Percentiles rank a stretch among this genome's conserved stretches.
These are phyloP conservation scores for Antheraea pernyi DNA, from an alignment of 1,140 invertebrate genomes.

Conservation along the genomic window DNA sequence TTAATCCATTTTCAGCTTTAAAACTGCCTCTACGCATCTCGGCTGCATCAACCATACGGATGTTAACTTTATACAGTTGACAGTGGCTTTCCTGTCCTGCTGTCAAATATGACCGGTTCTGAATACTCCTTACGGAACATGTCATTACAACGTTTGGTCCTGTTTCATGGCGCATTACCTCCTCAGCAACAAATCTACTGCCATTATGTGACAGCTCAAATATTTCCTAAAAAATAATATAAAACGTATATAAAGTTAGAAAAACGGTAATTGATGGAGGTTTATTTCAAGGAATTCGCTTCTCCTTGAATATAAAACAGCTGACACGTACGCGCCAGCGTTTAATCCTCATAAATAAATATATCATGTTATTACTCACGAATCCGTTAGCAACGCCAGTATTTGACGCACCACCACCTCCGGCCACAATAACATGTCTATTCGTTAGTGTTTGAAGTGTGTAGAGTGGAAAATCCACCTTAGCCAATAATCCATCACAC, in stretches of 20 bases:
- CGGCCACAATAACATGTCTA: conserved; percentile 95
- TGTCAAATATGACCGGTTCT: conserved; percentile 86
- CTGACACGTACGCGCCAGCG: conserved; percentile 42
- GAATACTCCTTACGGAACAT: conserved; percentile 83
- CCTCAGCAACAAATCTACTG: conserved; percentile 88
- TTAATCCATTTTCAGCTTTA: conserved; percentile 70
- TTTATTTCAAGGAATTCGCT: not conserved
- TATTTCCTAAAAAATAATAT: conserved; percentile 85
- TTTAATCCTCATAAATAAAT: not conserved
- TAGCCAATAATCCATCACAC: conserved; percentile 86
- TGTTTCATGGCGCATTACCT: conserved; percentile 93
- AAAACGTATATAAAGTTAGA: conserved; percentile 7
- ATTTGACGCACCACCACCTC: conserved; percentile 96
- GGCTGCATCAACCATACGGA: conserved; percentile 81
- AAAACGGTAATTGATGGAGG: not conserved
- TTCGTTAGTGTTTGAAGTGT: conserved; percentile 93
- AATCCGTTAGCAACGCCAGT: conserved; percentile 98
- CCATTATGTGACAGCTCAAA: conserved; percentile 94
- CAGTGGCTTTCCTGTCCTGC: conserved; percentile 96
- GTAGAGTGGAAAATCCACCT: conserved; percentile 96
- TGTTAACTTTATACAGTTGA: conserved; percentile 91
- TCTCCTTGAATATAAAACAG: conserved; percentile 24
- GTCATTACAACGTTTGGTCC: conserved; percentile 96
- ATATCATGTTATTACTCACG: conserved; percentile 81
- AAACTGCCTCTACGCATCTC: conserved; percentile 73